phyloP scores from a whole-genome alignment of 2,113 vertebrate genomes.

The Carassius auratus region DNA sequence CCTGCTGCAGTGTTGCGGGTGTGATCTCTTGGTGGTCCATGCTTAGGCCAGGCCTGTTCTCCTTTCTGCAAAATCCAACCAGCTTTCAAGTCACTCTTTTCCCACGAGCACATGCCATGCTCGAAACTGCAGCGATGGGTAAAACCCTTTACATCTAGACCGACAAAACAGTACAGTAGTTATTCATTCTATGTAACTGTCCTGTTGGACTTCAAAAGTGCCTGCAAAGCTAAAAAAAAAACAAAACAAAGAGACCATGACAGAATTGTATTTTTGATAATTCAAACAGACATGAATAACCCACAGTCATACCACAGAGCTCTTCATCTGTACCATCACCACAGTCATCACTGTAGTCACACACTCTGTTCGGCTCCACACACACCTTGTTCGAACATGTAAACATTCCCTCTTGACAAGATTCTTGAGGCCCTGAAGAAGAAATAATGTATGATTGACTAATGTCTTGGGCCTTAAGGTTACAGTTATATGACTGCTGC shows the following conservation, averaged over 20 bases:
- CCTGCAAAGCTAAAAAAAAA: background rate
- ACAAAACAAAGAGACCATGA: background rate
- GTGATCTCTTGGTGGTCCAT: slow-evolving; percentile 74
- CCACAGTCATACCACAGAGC: slow-evolving; percentile 69
- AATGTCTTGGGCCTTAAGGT: background rate
- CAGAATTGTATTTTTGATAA: background rate
- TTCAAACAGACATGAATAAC: background rate
- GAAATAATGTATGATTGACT: background rate
- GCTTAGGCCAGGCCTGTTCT: slow-evolving; percentile 60
- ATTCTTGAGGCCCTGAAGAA: slow-evolving; percentile 65
- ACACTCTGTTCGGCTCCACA: slow-evolving; percentile 68
- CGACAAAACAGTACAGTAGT: background rate
- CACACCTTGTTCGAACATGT: slow-evolving; percentile 72
- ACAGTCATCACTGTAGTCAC: slow-evolving; percentile 79
- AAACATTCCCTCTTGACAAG: slow-evolving; percentile 68
- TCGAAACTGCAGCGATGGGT: slow-evolving; percentile 74
- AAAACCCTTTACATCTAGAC: slow-evolving; percentile 63
- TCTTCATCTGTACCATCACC: slow-evolving; percentile 75
- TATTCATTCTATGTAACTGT: background rate
- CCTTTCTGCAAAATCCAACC: slow-evolving; percentile 66
- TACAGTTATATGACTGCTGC: background rate
- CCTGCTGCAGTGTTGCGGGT: slow-evolving; percentile 74
- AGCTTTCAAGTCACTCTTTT: slow-evolving; percentile 50
- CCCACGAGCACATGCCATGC: slow-evolving; percentile 73
- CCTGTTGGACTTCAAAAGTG: background rate